Percentiles rank a stretch among this genome's conserved stretches.
Conservation (phyloP, 2,113 vertebrate species). For the Phyllostomus discolor region DNA sequence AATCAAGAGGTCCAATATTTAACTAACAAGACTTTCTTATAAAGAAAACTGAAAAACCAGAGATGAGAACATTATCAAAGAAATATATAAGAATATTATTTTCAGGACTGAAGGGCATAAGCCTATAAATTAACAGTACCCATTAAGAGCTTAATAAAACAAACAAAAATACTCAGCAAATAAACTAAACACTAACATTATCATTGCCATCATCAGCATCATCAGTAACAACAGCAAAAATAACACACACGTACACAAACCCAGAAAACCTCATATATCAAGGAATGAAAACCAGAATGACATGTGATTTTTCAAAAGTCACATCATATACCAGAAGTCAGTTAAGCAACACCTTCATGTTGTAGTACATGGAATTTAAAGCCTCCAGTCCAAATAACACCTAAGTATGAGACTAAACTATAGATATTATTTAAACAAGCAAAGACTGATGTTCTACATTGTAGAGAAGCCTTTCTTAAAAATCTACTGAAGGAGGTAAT, state of each 20-base stretch:
- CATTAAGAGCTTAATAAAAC: background rate
- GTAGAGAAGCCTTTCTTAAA: background rate
- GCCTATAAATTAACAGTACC: background rate
- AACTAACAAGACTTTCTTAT: background rate
- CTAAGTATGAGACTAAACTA: background rate
- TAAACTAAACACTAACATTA: background rate
- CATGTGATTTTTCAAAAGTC: background rate
- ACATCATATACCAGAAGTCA: background rate
- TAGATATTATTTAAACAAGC: background rate
- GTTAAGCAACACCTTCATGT: background rate
- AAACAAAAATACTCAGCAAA: background rate
- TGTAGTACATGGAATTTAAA: background rate
- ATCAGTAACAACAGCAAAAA: background rate
- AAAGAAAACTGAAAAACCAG: background rate
- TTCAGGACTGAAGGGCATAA: background rate
- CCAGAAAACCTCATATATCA: background rate
- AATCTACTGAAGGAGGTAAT: background rate
- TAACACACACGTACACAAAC: background rate
- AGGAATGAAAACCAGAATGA: background rate
- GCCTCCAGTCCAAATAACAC: background rate
- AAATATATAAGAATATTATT: background rate
- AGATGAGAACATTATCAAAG: background rate
- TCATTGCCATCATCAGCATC: background rate
- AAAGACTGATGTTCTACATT: background rate
- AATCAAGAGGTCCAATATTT: background rate